Base-by-base conservation (phyloP, 2,888 invertebrate genomes). In the Odontothrips loti region DNA sequence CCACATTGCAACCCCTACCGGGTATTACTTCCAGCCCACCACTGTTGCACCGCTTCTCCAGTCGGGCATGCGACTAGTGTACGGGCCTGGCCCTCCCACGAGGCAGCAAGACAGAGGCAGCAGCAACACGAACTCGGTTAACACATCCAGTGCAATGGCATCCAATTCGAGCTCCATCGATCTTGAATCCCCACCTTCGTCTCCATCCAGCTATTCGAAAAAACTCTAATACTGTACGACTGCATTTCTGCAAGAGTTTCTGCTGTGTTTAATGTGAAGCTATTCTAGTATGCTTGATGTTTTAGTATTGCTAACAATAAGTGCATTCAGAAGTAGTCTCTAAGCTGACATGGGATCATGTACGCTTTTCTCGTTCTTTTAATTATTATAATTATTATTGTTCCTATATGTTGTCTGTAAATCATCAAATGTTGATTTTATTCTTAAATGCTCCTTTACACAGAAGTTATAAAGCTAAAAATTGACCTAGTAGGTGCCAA, bases 11-110 rank as follows among this genome's bases (percentile, higher is more conserved):
- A 48, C 81, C 9, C 81, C 81, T 8, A 81, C 81, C 20, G 81
- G 81, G 8, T 81, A 79, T 23, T 81, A 81, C 47, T 81, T 81
- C 79, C 81, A 81, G 79, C 81, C 75, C 47, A 81, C 75, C 27
- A 75, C 68, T 27, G 23, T 81, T 6, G 51, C 81, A 20, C 81
- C 81, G 9, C 47, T 81, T 23, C 75, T 81, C 15, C 81, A 81
- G 34, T 79, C 79, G 10, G 81, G 81, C 15, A 79, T 81, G 81
- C 47, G 81, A 47, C 27, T 81, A 6, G 81, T 81, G 27, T 75
- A 75, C 27, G 27, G 68, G 12, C 68, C 68, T 10, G 27, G 68
- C 27, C 68, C 68, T 12, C 68, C 68, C 12, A 27, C 68, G 23
- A 75, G 68, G 68, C 68, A 75, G 68, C 68, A 75, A 27, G 68